Evolutionary conservation across 1,140 invertebrate species (phyloP).

Genomic region (Cephus cinctus): DNA sequence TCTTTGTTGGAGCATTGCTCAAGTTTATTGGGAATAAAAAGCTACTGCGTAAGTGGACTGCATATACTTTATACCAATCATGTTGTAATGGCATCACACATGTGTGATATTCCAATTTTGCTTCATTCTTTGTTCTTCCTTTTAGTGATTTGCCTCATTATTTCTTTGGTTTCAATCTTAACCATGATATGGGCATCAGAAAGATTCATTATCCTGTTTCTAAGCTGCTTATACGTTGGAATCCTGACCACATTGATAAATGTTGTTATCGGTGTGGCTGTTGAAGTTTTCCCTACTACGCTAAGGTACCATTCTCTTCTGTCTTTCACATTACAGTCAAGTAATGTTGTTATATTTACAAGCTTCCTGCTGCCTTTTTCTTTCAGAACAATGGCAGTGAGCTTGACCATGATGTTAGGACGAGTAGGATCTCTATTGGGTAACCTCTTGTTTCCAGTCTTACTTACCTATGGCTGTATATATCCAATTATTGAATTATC

Average conservation of each 20-base stretch:
- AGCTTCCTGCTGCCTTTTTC: too few species aligned
- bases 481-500: conserved; percentile 47
- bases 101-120: background rate
- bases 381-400: conserved; percentile 56
- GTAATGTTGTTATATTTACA: too few species aligned
- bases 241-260: conserved; percentile 55
- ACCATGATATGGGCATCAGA: conserved; percentile 39
- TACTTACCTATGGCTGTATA: conserved; percentile 49
- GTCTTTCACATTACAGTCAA: too few species aligned
- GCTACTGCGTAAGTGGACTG: conserved; percentile 36
- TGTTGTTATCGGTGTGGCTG: conserved; percentile 56
- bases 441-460: conserved; percentile 54
- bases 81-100: background rate
- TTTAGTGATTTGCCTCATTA: conserved; percentile 13
- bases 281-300: conserved; percentile 61
- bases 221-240: conserved; percentile 58
- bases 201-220: conserved; percentile 42
- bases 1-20: conserved; percentile 30
- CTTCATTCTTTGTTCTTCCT: conserved; percentile 1
- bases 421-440: conserved; percentile 53
- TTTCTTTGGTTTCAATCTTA: conserved; percentile 23
- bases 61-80: conserved; percentile 4
- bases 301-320: conserved; percentile 59
- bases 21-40: conserved; percentile 32
- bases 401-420: conserved; percentile 54